Evolutionary conservation across 2,888 invertebrate species (phyloP).

Genomic region (Chelonus formosanus): DNA sequence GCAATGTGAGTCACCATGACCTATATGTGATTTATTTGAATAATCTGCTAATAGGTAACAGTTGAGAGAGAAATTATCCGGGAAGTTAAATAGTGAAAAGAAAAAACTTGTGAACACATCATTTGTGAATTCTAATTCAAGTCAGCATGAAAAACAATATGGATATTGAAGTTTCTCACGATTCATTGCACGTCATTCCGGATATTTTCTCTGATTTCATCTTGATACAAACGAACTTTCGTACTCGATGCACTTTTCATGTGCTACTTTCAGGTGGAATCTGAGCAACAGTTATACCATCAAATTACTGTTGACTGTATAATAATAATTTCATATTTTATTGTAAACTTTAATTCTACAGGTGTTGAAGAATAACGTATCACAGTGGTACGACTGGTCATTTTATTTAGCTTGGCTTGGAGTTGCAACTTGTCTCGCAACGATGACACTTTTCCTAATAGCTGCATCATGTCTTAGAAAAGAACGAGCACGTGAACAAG

Average conservation of each 20-base stretch:
- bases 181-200: conserved; percentile 38
- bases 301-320: neutral
- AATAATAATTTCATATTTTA: neutral
- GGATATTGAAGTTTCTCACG: conserved; percentile 39
- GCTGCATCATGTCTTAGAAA: conserved; percentile 80
- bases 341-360: conserved; percentile 53
- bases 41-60: neutral
- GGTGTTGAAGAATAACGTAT: conserved; percentile 78
- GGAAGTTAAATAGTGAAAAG: conserved; percentile 19
- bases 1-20: conserved; percentile 72
- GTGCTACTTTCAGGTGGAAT: conserved; percentile 20
- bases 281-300: neutral
- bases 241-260: conserved; percentile 25
- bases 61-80: conserved; percentile 22
- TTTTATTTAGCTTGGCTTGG: conserved; percentile 87
- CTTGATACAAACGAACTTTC: conserved; percentile 35
- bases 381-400: conserved; percentile 84
- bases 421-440: conserved; percentile 78
- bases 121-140: neutral
- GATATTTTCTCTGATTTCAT: conserved; percentile 45
- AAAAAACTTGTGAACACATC: conserved; percentile 18
- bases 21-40: neutral
- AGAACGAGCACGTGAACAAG: conserved; percentile 78
- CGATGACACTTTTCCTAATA: conserved; percentile 81
- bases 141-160: conserved; percentile 16